Conservation (phyloP, 2,797 vertebrate species). For the Muscicapa comitata region DNA sequence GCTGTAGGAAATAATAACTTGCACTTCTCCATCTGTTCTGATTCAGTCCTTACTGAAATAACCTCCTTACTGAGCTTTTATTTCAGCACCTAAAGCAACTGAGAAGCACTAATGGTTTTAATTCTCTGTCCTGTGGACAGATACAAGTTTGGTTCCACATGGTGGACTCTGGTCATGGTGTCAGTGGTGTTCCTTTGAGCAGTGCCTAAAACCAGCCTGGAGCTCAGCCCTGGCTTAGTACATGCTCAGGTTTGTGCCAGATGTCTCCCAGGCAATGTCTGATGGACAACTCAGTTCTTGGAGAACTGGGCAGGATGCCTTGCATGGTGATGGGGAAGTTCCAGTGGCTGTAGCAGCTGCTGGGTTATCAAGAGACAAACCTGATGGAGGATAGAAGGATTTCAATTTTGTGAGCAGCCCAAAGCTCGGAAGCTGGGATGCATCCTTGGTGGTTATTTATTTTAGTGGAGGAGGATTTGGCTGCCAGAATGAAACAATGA, state of each 20-base stretch:
- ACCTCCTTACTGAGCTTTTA: not conserved
- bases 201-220: not conserved
- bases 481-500: slow-evolving; percentile 1
- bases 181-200: fast-evolving
- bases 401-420: not conserved
- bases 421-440: not conserved
- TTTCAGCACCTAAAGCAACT: not conserved
- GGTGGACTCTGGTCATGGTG: not conserved
- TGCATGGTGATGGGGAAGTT: not conserved
- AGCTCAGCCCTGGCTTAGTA: not conserved
- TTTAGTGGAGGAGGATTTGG: not conserved
- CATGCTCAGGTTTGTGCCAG: not conserved
- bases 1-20: not conserved
- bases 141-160: not conserved
- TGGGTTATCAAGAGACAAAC: not conserved
- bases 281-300: not conserved
- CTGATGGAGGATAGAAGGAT: not conserved
- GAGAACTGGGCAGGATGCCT: not conserved
- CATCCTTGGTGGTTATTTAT: not conserved
- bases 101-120: not conserved
- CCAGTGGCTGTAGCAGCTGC: not conserved
- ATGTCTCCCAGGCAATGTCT: not conserved
- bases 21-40: not conserved
- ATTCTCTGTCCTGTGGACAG: not conserved
- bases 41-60: not conserved